Evolutionary conservation across 2,797 vertebrate species (phyloP).

Genomic region (Emydoidea blandingii): DNA sequence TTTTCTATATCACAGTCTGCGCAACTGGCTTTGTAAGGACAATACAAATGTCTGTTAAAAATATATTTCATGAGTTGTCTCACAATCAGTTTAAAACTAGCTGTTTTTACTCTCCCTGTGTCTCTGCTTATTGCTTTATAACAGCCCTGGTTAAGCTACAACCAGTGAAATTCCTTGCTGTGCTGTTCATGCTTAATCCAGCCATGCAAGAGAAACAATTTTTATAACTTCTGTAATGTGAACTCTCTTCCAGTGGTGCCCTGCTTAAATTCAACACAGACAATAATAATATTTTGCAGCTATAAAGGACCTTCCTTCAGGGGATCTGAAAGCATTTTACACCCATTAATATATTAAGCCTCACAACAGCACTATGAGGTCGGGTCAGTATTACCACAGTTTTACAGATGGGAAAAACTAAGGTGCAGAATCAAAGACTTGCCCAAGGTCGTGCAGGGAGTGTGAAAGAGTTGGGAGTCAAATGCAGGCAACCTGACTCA

Average conservation of each 20-base stretch:
- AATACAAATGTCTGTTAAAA: neutral
- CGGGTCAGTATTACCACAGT: neutral
- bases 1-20: neutral
- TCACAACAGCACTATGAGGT: neutral
- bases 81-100: neutral
- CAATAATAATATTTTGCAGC: neutral
- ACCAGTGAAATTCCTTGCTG: neutral
- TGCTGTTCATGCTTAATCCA: neutral
- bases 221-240: neutral
- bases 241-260: neutral
- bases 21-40: neutral
- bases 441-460: neutral
- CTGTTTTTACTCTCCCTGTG: constrained; percentile 5
- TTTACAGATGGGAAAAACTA: neutral
- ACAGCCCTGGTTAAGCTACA: neutral
- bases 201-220: neutral
- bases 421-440: neutral
- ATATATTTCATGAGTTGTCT: neutral
- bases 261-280: neutral
- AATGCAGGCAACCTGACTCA: neutral
- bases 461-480: neutral
- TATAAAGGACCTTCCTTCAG: neutral
- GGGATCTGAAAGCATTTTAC: neutral
- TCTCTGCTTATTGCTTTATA: neutral
- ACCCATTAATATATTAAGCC: neutral